Base-by-base conservation (phyloP, 2,888 invertebrate species). In the Drepana falcataria region DNA sequence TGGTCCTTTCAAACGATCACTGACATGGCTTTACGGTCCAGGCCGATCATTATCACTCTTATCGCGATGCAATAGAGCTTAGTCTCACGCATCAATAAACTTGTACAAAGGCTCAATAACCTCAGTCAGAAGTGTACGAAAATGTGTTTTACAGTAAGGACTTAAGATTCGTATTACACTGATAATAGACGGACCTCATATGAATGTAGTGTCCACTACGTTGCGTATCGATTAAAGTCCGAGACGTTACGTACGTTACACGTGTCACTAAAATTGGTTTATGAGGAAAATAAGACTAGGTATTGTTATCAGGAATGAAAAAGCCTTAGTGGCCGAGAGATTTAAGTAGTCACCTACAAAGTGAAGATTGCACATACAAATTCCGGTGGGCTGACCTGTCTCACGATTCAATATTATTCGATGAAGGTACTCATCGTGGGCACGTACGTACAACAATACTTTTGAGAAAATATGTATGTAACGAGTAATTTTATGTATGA, bases 1-100 rank as follows among this genome's bases (percentile, higher is more conserved):
- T 79, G 83, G 75, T 75, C 75, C 76, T 84, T 83, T 77, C 79
- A 69, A 78, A 71, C 75, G 77, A 81, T 81, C 80, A 78, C 75
- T 77, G 71, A 63, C 61, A 35, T 21, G 35, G 35, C 35, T 35
- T 35, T 33, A 21, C 33, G 7, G 33, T 34, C 48, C 7, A 48
- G 49, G 34, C 44, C 41, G 47, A 48, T 51, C 47, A 49, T 48
- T 21, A 48, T 35, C 54, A 52, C 9, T 59, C 55, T 59, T 66
- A 52, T 37, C 0, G 0, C 34, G 40, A 41, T 1, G 48, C 0
- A 2, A 49, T 60, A 59, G 52, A 49, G 56, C 37, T 35, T 5
- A 7, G 7, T 41, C 4, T 40, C 6, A 40, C 6, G 51, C 34
- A 35, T 48, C 4, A 37, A 21, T 66, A 61, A 60, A 54, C 59